Evolutionary conservation across 2,888 invertebrate genomes (phyloP).

Genomic region (Andrena camellia): DNA sequence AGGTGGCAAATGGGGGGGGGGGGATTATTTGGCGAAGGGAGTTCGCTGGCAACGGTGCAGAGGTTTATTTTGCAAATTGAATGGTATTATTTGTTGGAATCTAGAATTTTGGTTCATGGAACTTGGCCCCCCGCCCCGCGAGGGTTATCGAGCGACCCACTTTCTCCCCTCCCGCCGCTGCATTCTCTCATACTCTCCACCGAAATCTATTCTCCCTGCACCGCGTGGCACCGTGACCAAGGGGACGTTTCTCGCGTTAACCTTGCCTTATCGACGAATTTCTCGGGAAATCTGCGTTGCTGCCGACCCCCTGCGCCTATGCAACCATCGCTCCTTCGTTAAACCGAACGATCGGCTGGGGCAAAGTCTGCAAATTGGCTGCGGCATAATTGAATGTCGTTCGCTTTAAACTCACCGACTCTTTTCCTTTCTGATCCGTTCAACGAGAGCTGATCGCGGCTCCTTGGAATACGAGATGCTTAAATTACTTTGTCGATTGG

Average conservation of each 20-base stretch:
- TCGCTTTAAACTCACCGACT: no score
- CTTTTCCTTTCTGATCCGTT: no score
- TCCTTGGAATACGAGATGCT: no score
- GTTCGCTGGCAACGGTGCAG: not conserved
- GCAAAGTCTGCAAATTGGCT: not conserved
- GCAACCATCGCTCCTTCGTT: not conserved
- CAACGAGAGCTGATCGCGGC: no score
- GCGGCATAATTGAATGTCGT: no score
- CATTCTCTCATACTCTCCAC: conserved; percentile 62
- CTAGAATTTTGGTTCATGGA: conserved; percentile 72
- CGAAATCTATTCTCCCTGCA: conserved; percentile 64
- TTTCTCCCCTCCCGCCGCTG: conserved; percentile 69
- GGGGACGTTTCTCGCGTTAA: conserved; percentile 53
- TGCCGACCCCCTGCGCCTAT: not conserved
- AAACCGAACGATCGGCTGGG: not conserved
- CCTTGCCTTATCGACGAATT: conserved; percentile 54
- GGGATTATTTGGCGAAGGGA: not conserved
- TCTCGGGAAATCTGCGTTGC: conserved; percentile 21
- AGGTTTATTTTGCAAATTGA: not conserved
- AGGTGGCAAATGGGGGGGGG: not conserved
- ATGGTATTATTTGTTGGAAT: conserved; percentile 62
- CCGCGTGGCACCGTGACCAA: conserved; percentile 64
- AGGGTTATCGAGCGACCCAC: conserved; percentile 80
- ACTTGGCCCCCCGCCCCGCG: conserved; percentile 59
- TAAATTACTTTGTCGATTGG: no score